A percentile compares a stretch with the other conserved stretches of the same genome.
Conservation (phyloP, 2,888 invertebrate species). For the Balanococcus diminutus region DNA sequence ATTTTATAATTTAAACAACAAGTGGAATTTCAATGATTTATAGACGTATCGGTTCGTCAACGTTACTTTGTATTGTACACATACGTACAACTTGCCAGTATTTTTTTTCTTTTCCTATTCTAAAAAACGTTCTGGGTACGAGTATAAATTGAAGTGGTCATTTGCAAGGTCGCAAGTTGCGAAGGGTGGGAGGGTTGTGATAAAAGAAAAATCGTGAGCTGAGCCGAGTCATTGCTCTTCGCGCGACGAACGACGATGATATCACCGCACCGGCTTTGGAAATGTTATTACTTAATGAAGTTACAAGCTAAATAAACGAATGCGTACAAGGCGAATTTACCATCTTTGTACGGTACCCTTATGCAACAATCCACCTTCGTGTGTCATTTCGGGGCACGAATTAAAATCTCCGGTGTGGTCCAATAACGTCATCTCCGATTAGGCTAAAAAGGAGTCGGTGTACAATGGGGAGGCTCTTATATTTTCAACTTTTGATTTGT, state of each 20-base stretch:
- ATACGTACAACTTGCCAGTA: not conserved
- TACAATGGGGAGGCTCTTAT: no score
- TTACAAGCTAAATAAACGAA: not conserved
- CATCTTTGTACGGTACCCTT: not conserved
- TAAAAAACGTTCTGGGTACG: not conserved
- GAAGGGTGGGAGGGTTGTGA: not conserved
- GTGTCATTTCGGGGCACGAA: not conserved
- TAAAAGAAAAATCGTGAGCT: not conserved
- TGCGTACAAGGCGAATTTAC: conserved; percentile 4
- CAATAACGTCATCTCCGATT: no score
- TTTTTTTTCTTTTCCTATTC: not conserved
- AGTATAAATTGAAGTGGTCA: not conserved
- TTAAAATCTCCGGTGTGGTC: not conserved
- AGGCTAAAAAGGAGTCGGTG: no score
- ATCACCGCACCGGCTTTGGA: not conserved
- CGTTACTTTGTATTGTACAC: not conserved
- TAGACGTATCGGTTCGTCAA: conserved; percentile 26
- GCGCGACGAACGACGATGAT: no score
- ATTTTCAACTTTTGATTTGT: no score
- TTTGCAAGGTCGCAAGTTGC: not conserved
- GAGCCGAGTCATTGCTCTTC: not conserved
- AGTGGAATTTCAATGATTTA: conserved; percentile 51
- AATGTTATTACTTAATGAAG: conserved; percentile 22
- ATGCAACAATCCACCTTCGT: not conserved
- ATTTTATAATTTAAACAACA: conserved; percentile 49